Conservation (phyloP, 2,888 invertebrate species). For the Sussaba pulchella region DNA sequence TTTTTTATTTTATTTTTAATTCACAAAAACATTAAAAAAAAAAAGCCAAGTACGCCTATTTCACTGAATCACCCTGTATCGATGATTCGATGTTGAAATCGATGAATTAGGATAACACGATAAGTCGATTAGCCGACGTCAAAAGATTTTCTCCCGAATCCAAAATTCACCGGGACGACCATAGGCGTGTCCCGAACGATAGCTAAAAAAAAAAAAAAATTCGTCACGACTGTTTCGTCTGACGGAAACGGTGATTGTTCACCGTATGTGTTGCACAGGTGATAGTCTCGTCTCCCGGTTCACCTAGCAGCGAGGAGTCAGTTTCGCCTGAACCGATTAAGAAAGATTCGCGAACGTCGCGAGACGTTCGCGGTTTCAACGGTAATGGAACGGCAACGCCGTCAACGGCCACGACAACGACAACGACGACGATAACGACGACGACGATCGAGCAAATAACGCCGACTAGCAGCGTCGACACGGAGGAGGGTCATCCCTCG, state of each 20-base stretch:
- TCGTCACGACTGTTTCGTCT: not conserved
- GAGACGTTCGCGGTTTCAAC: conserved; percentile 65
- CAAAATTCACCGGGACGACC: not conserved
- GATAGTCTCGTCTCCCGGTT: conserved; percentile 92
- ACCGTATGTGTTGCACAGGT: conserved; percentile 82
- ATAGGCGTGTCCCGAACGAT: not conserved
- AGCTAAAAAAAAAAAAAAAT: not conserved
- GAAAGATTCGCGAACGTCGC: conserved; percentile 85
- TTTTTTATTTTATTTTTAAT: not conserved
- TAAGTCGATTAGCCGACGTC: not conserved
- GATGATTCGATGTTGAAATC: conserved; percentile 22
- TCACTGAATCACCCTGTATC: conserved; percentile 20
- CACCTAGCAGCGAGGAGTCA: conserved; percentile 94
- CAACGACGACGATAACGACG: conserved; percentile 80
- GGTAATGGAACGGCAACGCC: conserved; percentile 80
- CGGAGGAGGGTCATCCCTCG: conserved; percentile 86
- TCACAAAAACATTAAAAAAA: too few relatives aligned
- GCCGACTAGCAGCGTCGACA: conserved; percentile 87
- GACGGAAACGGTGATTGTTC: conserved; percentile 55
- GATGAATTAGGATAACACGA: conserved; percentile 29
- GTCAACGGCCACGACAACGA: conserved; percentile 81
- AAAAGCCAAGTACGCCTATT: too few relatives aligned
- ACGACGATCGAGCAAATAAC: conserved; percentile 85
- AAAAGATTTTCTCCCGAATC: not conserved
- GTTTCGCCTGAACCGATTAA: conserved; percentile 92